These are phyloP conservation scores for Elephas maximus DNA, from an alignment of 2,113 vertebrate genomes.

Conservation along the genomic window DNA sequence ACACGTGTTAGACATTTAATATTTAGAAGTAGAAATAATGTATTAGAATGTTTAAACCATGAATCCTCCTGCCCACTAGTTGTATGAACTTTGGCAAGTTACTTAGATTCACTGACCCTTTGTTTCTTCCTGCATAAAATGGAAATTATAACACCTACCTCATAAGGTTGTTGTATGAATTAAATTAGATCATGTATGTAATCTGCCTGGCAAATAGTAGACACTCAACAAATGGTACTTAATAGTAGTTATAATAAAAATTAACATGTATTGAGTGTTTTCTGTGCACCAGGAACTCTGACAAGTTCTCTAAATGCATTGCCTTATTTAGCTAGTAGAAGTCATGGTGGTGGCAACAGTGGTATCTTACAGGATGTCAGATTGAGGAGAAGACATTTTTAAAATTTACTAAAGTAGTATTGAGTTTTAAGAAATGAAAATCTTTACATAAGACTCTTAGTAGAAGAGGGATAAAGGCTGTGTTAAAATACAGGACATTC, in stretches of 20 bases:
- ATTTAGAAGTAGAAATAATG: conserved; percentile 38
- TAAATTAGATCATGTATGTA: neutral
- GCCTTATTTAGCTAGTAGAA: neutral
- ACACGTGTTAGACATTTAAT: neutral
- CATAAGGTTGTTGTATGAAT: neutral
- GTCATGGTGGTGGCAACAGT: neutral
- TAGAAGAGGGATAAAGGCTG: neutral
- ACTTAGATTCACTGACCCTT: neutral
- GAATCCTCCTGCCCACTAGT: neutral
- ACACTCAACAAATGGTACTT: neutral
- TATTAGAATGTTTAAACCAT: neutral
- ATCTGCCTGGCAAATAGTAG: neutral
- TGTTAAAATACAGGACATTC: neutral
- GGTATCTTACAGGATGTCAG: neutral
- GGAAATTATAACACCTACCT: neutral
- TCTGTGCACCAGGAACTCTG: neutral
- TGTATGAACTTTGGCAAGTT: neutral
- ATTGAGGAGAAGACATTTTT: neutral
- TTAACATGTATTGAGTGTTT: neutral
- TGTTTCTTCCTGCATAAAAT: conserved; percentile 16
- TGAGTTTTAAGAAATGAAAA: conserved; percentile 1
- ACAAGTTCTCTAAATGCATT: conserved; percentile 9
- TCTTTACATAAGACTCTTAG: neutral
- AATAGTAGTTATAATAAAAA: neutral
- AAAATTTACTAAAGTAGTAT: neutral